Evolutionary conservation across 2,113 vertebrate species (phyloP).

Genomic region (Siniperca chuatsi): DNA sequence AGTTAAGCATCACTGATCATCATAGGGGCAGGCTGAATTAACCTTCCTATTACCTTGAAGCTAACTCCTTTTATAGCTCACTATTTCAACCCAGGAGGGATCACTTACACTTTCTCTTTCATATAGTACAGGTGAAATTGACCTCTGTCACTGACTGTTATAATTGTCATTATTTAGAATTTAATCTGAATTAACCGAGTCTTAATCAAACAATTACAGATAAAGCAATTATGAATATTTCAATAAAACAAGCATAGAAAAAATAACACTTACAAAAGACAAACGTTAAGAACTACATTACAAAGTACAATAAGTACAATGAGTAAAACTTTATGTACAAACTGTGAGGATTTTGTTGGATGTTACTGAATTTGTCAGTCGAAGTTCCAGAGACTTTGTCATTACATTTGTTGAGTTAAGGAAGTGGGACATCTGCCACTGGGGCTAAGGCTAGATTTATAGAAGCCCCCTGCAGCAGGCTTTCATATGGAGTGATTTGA

Average conservation of each 20-base stretch:
- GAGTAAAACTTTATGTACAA: background rate
- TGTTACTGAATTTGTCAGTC: background rate
- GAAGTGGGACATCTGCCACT: conserved; percentile 11
- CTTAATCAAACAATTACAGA: conserved; percentile 9
- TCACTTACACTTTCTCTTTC: conserved; percentile 50
- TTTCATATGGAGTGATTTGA: conserved; percentile 12
- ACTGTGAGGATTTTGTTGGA: background rate
- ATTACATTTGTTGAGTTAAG: conserved; percentile 14
- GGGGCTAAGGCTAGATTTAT: conserved; percentile 4
- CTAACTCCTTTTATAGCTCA: conserved; percentile 75
- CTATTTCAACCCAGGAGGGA: conserved; percentile 59
- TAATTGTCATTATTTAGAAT: background rate
- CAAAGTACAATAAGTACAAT: background rate
- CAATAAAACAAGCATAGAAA: background rate
- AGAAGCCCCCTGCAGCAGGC: conserved; percentile 5
- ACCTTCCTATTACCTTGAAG: conserved; percentile 84
- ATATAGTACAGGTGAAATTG: background rate
- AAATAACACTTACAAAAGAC: background rate
- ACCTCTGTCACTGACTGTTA: conserved; percentile 13
- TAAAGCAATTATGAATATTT: conserved; percentile 3
- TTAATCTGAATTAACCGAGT: background rate
- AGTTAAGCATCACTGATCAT: conserved; percentile 83
- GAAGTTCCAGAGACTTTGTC: background rate
- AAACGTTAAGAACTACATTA: background rate
- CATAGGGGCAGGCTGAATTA: conserved; percentile 80